Evolutionary conservation across 2,113 vertebrate genomes (phyloP), one percentile per base, ranked within the genome.

Genomic region (Ptychochromis oligacanthus): DNA sequence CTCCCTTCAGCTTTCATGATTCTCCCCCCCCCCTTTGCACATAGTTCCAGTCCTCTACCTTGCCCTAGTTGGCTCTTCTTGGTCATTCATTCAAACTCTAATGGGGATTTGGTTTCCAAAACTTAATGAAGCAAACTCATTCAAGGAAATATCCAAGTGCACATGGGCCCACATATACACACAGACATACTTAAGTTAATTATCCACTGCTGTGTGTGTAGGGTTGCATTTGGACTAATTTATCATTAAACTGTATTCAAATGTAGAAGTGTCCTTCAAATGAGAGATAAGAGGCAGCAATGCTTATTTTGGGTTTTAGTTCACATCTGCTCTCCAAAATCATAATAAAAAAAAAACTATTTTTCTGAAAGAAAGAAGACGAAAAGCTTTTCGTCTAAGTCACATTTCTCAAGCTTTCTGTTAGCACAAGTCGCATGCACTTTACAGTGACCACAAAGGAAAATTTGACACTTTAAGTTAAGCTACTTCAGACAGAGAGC

Each of bases 241-340:
- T 95, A 98, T 98, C 97, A 97, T 96, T 96, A 97, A 97, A 96
- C 93, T 94, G 96, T 97, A 97, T 98, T 97, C 98, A 98, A 96
- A 96, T 96, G 96, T 95, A 96, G 96, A 96, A 95, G 95, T 97
- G 97, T 95, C 96, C 97, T 98, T 97, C 96, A 97, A 95, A 97
- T 96, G 96, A 96, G 96, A 96, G 97, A 98, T 96, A 96, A 97
- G 97, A 95, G 93, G 92, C 96, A 95, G 97, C 97, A 98, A 97
- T 98, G 15, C 18, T 1, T 52, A 17, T 52, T 52, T 15, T 52
- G 15, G 6, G 49, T 52, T 52, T 52, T 18, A 7, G 6, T 52
- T 52, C 17, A 18, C 7, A 18, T 52, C 17, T 18, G 49, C 17
- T 52, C 14, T 52, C 49, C 17, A 52, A 18, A 52, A 7, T 52